Evolutionary conservation across 2,797 vertebrate genomes (phyloP), one percentile per base, ranked within the genome.

Genomic region (Anabacerthia variegaticeps): DNA sequence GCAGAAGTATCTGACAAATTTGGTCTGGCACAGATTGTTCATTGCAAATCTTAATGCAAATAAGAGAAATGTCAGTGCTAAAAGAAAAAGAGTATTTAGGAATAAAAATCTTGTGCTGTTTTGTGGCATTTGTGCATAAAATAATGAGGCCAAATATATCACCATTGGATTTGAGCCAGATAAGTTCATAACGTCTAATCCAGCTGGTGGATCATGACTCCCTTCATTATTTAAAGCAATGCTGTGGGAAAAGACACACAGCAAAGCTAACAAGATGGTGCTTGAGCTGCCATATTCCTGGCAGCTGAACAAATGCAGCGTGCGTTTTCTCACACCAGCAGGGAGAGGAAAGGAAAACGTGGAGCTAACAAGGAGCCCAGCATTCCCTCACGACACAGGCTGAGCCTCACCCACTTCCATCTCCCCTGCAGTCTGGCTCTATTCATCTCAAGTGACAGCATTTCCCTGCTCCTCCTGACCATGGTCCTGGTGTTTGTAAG

Each of bases 101-200:
- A 41, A 48, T 82, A 81, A 79, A 81, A 71, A 54, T 73, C 92
- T 89, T 95, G 59, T 36, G 85, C 95, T 95, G 94, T 95, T 96
- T 96, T 86, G 94, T 93, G 96, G 95, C 95, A 96, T 95, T 95
- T 97, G 88, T 96, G 93, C 94, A 96, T 93, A 96, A 96, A 97
- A 96, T 97, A 97, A 97, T 95, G 92, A 95, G 95, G 94, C 89
- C 96, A 97, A 96, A 96, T 95, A 95, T 96, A 97, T 96, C 95
- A 95, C 91, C 88, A 79, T 92, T 95, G 95, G 80, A 86, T 88
- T 89, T 91, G 81, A 89, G 95, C 95, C 96, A 96, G 92, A 51
- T 67, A 96, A 96, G 89, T 97, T 94, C 89, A 93, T 89, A 96
- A 76, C 83, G 63, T 96, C 62, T 96, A 97, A 95, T 95, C 91